Percentiles rank a stretch among this genome's conserved stretches.
Conservation (phyloP, 2,113 vertebrate genomes). For the Pampusana beccarii region DNA sequence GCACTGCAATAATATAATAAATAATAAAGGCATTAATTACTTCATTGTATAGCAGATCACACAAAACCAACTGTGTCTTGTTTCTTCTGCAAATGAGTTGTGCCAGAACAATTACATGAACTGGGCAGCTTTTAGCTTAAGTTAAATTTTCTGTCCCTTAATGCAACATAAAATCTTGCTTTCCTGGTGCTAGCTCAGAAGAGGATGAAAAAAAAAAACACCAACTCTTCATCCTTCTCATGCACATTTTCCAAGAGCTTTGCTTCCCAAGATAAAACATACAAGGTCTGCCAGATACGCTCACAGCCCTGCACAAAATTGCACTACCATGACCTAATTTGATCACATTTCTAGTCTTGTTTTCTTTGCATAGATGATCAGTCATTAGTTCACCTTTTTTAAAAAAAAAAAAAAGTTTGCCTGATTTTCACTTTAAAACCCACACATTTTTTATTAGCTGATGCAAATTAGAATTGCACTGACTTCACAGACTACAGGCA, state of each 20-base stretch:
- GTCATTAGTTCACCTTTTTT: constrained; percentile 35
- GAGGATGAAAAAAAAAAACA: background rate
- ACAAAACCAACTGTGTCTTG: background rate
- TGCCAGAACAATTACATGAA: background rate
- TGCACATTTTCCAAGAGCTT: constrained; percentile 50
- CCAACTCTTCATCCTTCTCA: constrained; percentile 32
- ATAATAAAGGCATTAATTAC: constrained; percentile 2
- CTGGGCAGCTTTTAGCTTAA: background rate
- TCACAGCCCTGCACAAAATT: constrained; percentile 38
- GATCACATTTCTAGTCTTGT: constrained; percentile 55
- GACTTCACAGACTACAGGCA: constrained; percentile 71
- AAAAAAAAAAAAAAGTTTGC: background rate
- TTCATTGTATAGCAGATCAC: background rate
- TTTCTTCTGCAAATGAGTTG: background rate
- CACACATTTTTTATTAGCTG: constrained; percentile 70
- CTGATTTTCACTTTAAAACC: constrained; percentile 70
- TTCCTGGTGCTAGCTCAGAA: background rate
- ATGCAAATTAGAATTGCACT: constrained; percentile 69
- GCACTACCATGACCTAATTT: constrained; percentile 56
- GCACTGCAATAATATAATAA: background rate
- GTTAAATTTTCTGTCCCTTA: constrained; percentile 31
- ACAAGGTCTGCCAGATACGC: constrained; percentile 30
- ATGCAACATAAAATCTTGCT: constrained; percentile 25
- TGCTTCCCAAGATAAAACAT: constrained; percentile 47
- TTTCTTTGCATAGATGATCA: constrained; percentile 54